A percentile compares a stretch with the other conserved stretches of the same genome.
Conservation (phyloP, 2,113 vertebrate species). For the Ochotona princeps region DNA sequence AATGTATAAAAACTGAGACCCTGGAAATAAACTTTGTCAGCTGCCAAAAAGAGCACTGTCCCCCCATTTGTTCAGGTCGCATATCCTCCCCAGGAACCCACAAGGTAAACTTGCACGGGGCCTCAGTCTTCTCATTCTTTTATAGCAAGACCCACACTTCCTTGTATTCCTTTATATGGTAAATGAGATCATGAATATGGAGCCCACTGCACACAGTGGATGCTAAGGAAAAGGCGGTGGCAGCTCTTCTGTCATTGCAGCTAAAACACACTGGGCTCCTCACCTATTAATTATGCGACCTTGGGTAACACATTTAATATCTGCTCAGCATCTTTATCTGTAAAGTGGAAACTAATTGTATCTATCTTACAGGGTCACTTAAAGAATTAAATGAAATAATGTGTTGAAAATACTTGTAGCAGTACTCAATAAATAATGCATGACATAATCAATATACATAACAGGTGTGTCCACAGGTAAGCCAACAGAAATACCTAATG, state of each 20-base stretch:
- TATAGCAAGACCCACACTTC: background rate
- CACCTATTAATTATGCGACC: background rate
- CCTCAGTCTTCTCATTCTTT: background rate
- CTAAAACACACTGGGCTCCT: background rate
- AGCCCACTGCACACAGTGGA: background rate
- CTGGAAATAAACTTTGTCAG: no score
- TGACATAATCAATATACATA: background rate
- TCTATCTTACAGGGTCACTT: background rate
- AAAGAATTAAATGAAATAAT: background rate
- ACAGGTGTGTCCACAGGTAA: background rate
- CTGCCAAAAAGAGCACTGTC: no score
- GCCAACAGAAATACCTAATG: no score
- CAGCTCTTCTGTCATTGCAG: background rate
- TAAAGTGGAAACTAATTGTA: background rate
- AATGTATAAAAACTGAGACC: no score
- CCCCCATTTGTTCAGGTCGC: no score
- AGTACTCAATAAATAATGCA: background rate
- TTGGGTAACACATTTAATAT: background rate
- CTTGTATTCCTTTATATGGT: background rate
- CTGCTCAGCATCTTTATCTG: constrained; percentile 13
- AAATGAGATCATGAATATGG: background rate
- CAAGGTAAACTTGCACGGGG: no score
- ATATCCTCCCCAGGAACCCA: no score
- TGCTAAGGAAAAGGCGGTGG: background rate
- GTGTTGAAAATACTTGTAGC: background rate